These are phyloP conservation scores for Eubasilissa regina DNA, from an alignment of 1,140 invertebrate species.

Conservation along the genomic window DNA sequence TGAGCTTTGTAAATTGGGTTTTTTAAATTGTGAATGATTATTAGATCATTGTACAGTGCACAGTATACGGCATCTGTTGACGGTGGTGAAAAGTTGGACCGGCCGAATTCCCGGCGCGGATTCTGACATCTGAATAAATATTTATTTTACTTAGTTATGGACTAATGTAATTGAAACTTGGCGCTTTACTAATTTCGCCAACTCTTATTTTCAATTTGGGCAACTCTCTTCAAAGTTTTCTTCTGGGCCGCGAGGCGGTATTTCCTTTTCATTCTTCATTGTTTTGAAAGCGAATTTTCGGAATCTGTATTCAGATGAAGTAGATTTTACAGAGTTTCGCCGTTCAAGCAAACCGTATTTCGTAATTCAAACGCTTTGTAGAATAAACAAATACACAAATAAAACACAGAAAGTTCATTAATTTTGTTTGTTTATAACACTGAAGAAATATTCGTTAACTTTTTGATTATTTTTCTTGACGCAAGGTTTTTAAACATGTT, in stretches of 20 bases:
- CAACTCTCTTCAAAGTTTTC: conserved; percentile 14
- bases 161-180: conserved; percentile 53
- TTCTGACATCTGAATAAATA: conserved; percentile 53
- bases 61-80: no score
- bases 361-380: not conserved
- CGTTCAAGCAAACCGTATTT: not conserved
- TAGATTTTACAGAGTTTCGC: not conserved
- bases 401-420: not conserved
- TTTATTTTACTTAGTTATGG: conserved; percentile 41
- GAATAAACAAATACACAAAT: not conserved
- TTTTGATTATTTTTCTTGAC: no score
- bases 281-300: conserved; percentile 20
- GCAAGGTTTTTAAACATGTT: no score
- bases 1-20: no score
- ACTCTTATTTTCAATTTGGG: conserved; percentile 48
- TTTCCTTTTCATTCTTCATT: conserved; percentile 31
- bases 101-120: conserved; percentile 5
- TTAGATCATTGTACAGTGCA: no score
- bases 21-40: no score
- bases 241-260: not conserved
- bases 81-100: not conserved
- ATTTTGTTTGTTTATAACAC: not conserved
- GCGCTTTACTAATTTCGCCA: conserved; percentile 31
- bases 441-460: no score
- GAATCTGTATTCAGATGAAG: conserved; percentile 19